A percentile compares a stretch with the other conserved stretches of the same genome.
phyloP scores from a whole-genome alignment of 1,140 invertebrate genomes.

The Maniola jurtina region DNA sequence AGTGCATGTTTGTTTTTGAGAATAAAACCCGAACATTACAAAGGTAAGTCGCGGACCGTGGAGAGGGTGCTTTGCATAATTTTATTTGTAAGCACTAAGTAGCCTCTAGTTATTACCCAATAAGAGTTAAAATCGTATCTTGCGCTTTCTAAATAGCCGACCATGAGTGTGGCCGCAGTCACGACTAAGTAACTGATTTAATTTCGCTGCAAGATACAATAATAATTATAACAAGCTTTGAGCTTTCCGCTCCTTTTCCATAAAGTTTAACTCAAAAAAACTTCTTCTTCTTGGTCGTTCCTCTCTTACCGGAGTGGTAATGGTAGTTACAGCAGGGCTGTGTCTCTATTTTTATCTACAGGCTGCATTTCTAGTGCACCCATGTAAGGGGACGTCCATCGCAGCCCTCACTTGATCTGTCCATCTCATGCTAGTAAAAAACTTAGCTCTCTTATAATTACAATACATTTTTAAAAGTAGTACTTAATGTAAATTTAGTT shows the following conservation, averaged over 20 bases:
- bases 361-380: neutral
- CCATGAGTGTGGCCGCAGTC: conserved; percentile 70
- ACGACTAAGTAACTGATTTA: conserved; percentile 55
- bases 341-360: neutral
- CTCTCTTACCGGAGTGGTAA: too few species aligned
- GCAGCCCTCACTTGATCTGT: too few species aligned
- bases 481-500: neutral
- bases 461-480: too few species aligned
- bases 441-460: neutral
- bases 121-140: conserved; percentile 58
- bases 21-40: conserved; percentile 37
- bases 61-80: conserved; percentile 45
- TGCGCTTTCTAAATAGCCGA: conserved; percentile 73
- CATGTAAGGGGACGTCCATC: too few species aligned
- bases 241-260: conserved; percentile 30
- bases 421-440: neutral
- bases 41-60: conserved; percentile 43
- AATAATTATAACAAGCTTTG: conserved; percentile 30
- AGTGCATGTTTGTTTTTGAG: conserved; percentile 51
- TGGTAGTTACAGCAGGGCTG: too few species aligned
- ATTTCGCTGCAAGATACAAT: conserved; percentile 47
- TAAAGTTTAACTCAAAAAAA: conserved; percentile 5
- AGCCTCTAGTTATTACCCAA: conserved; percentile 51
- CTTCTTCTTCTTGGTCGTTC: neutral
- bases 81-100: conserved; percentile 38